A percentile compares a stretch with the other conserved stretches of the same genome.
phyloP scores from a whole-genome alignment of 2,797 vertebrate genomes.

The Notolabrus celidotus region DNA sequence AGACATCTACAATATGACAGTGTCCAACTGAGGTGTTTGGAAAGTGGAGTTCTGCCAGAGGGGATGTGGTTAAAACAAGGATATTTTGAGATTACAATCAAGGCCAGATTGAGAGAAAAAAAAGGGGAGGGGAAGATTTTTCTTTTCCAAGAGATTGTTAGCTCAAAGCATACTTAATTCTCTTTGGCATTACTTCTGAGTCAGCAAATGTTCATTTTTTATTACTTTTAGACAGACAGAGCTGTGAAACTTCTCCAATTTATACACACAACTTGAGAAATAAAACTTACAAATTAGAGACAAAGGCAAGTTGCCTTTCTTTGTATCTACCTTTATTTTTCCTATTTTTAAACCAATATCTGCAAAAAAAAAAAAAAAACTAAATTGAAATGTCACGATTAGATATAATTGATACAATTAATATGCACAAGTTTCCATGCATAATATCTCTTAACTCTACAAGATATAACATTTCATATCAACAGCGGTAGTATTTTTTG shows the following conservation, averaged over 20 bases:
- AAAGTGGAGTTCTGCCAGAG: conserved; percentile 23
- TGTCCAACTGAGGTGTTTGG: conserved; percentile 18
- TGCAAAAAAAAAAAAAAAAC: background rate
- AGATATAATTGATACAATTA: background rate
- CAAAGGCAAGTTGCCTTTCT: too few relatives aligned
- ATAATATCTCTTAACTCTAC: too few relatives aligned
- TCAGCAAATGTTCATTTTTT: conserved; percentile 9
- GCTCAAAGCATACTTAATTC: conserved; percentile 1
- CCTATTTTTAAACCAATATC: background rate
- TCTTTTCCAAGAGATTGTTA: conserved; percentile 4
- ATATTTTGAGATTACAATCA: conserved; percentile 20
- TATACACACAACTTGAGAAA: background rate
- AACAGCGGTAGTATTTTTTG: background rate
- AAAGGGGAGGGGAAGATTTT: conserved; percentile 15
- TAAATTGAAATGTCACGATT: too few relatives aligned
- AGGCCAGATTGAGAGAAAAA: background rate
- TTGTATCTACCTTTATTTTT: background rate
- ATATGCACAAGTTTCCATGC: background rate
- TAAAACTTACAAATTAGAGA: background rate
- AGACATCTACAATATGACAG: conserved; percentile 27
- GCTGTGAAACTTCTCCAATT: background rate
- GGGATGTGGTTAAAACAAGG: conserved; percentile 11
- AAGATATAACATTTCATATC: too few relatives aligned
- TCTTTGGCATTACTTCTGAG: conserved; percentile 10
- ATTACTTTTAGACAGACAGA: background rate